phyloP scores from a whole-genome alignment of 2,888 invertebrate genomes.

The Anthophora plumipes region DNA sequence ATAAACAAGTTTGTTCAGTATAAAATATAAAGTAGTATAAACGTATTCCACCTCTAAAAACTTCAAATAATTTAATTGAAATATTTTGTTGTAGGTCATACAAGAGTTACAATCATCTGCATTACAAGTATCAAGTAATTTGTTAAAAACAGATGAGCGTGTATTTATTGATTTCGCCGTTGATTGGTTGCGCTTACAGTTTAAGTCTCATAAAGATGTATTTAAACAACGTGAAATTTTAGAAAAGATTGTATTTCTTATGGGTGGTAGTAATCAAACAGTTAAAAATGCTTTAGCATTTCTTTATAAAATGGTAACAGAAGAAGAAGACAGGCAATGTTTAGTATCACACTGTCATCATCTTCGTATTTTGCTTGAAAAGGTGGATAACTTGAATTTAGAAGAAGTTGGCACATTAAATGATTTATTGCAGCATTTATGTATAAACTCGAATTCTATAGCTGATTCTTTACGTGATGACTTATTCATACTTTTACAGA shows the following conservation, averaged over 20 bases:
- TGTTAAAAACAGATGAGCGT: slow-evolving; percentile 79
- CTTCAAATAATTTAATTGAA: not conserved
- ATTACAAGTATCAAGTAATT: slow-evolving; percentile 75
- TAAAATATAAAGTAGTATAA: slow-evolving; percentile 9
- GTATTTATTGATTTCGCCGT: slow-evolving; percentile 77
- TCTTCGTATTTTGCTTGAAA: slow-evolving; percentile 90
- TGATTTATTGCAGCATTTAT: slow-evolving; percentile 90
- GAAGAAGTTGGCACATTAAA: slow-evolving; percentile 91
- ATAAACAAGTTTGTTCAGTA: slow-evolving; percentile 72
- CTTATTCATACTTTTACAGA: slow-evolving; percentile 93
- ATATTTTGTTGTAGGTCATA: slow-evolving; percentile 71
- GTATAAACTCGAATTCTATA: slow-evolving; percentile 84
- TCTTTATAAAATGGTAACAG: slow-evolving; percentile 76
- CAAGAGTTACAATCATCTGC: slow-evolving; percentile 76
- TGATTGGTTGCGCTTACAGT: slow-evolving; percentile 80
- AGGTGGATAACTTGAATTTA: slow-evolving; percentile 90
- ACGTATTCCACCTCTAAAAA: not conserved
- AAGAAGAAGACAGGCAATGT: slow-evolving; percentile 73
- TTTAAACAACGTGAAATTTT: slow-evolving; percentile 81
- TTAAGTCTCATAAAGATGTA: slow-evolving; percentile 74
- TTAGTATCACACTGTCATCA: slow-evolving; percentile 87
- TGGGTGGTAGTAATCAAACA: slow-evolving; percentile 79
- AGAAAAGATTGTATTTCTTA: slow-evolving; percentile 77
- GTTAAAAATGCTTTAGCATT: slow-evolving; percentile 78
- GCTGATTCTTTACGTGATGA: slow-evolving; percentile 90